These are phyloP conservation scores for Eupithecia dodoneata DNA, from an alignment of 2,888 invertebrate species.

Conservation along the genomic window DNA sequence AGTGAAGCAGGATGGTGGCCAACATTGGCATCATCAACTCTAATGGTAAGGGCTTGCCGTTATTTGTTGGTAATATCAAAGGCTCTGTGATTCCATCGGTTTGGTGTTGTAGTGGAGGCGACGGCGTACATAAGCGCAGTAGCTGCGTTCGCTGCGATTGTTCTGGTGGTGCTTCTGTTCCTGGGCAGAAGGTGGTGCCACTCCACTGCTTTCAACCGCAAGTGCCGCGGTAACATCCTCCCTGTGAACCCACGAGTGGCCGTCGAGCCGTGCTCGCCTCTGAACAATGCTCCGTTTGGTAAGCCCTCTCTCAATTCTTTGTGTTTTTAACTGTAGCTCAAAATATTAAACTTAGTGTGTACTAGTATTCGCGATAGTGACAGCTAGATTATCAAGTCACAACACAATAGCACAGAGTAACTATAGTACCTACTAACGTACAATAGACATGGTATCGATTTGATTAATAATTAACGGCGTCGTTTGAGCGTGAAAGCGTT, in stretches of 20 bases:
- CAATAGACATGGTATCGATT: conserved; percentile 30
- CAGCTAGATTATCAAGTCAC: conserved; percentile 11
- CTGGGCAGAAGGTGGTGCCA: conserved; percentile 89
- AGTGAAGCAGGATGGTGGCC: conserved; percentile 74
- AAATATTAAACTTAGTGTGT: neutral
- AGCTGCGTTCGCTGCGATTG: conserved; percentile 91
- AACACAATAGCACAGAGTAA: neutral
- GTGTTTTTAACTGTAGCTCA: neutral
- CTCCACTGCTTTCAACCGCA: conserved; percentile 69
- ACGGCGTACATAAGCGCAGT: conserved; percentile 95
- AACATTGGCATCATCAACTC: conserved; percentile 74
- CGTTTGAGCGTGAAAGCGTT: conserved; percentile 46
- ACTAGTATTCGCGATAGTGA: neutral
- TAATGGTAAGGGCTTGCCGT: conserved; percentile 65
- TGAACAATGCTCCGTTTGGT: conserved; percentile 79
- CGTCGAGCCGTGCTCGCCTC: conserved; percentile 58
- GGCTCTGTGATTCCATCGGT: neutral
- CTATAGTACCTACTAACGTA: neutral
- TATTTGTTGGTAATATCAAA: neutral
- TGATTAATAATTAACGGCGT: conserved; percentile 46
- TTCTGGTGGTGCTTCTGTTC: conserved; percentile 94
- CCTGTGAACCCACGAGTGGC: conserved; percentile 73
- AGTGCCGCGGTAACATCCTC: conserved; percentile 75
- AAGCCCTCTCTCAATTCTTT: conserved; percentile 44
- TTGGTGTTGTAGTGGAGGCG: conserved; percentile 87